A percentile compares a stretch with the other conserved stretches of the same genome.
phyloP scores from a whole-genome alignment of 2,797 vertebrate genomes.

The Brachymystax lenok region DNA sequence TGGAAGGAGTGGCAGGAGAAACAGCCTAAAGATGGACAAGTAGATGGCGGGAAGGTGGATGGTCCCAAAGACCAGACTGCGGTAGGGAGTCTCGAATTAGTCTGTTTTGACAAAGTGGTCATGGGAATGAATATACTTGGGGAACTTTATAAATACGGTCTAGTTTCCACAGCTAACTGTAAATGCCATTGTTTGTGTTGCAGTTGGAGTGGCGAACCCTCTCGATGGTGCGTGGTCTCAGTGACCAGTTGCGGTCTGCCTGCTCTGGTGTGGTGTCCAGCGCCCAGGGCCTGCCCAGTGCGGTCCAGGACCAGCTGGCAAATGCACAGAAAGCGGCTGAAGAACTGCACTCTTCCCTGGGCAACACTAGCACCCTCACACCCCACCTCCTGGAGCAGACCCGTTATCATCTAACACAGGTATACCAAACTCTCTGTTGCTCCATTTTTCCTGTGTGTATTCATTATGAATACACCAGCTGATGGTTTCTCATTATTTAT shows the following conservation, averaged over 20 bases:
- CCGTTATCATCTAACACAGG: slow-evolving; percentile 71
- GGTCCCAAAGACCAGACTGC: slow-evolving; percentile 59
- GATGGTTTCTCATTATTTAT: slow-evolving; percentile 16
- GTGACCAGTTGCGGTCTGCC: slow-evolving; percentile 68
- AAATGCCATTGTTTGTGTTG: slow-evolving; percentile 35
- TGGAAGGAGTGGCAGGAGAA: slow-evolving; percentile 76
- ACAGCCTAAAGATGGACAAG: slow-evolving; percentile 47
- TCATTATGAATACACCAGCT: slow-evolving; percentile 8
- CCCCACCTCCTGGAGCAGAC: slow-evolving; percentile 76
- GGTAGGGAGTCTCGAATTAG: slow-evolving; percentile 44
- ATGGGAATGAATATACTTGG: slow-evolving; percentile 26
- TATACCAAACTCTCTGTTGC: slow-evolving; percentile 44
- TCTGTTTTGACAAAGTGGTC: background rate
- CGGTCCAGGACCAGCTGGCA: slow-evolving; percentile 78
- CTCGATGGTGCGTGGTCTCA: slow-evolving; percentile 78
- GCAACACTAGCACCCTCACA: slow-evolving; percentile 70
- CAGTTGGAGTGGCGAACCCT: slow-evolving; percentile 79
- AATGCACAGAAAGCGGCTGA: slow-evolving; percentile 77
- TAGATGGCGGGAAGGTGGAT: slow-evolving; percentile 39
- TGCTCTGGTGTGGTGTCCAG: slow-evolving; percentile 76
- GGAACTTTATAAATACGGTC: background rate
- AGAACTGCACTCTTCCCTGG: slow-evolving; percentile 79
- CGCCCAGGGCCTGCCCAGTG: slow-evolving; percentile 75
- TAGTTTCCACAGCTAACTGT: background rate
- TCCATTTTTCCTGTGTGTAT: slow-evolving; percentile 26